Evolutionary conservation across 1,140 invertebrate species (phyloP), one percentile per base, ranked within the genome.

Genomic region (Luehdorfia chinensis): DNA sequence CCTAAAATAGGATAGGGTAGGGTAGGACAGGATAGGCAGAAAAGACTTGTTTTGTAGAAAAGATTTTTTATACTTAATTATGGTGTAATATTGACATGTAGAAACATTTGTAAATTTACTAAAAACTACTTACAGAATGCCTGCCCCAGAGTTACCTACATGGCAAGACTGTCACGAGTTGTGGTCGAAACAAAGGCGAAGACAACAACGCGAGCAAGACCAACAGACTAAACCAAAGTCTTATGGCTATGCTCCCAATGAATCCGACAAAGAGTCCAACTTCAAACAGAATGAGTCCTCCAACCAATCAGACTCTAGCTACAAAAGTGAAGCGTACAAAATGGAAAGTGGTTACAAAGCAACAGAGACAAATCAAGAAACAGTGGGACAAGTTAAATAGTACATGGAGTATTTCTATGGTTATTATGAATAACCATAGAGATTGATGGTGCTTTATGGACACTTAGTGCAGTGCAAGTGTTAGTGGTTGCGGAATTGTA

Each of bases 91-190:
- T n/a, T n/a, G n/a, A n/a, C n/a, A n/a, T n/a, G n/a, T n/a, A n/a
- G n/a, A n/a, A n/a, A n/a, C n/a, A n/a, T n/a, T n/a, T n/a, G n/a
- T n/a, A n/a, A n/a, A n/a, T n/a, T n/a, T n/a, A n/a, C n/a, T n/a
- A n/a, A n/a, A n/a, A n/a, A n/a, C n/a, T n/a, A n/a, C 6, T 21
- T 84, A 50, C 84, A 97, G 95, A 83, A 94, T 95, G 92, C 90
- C 92, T 45, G 91, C 91, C 9, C 94, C 94, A 6, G 90, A 94
- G 66, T 79, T 99, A 51, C 98, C 98, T 0, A 95, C 93, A 15
- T 96, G 96, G 92, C 98, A 99, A 89, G 98, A 99, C 88, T 99
- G 98, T 85, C 98, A 99, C 88, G 98, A 99, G 87, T 89, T 99
- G 66, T 99, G 98, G 98, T 97, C 96, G 61, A 99, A 99, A 84